Conservation (phyloP, 2,888 invertebrate genomes). For the Choristoneura rosaceana region DNA sequence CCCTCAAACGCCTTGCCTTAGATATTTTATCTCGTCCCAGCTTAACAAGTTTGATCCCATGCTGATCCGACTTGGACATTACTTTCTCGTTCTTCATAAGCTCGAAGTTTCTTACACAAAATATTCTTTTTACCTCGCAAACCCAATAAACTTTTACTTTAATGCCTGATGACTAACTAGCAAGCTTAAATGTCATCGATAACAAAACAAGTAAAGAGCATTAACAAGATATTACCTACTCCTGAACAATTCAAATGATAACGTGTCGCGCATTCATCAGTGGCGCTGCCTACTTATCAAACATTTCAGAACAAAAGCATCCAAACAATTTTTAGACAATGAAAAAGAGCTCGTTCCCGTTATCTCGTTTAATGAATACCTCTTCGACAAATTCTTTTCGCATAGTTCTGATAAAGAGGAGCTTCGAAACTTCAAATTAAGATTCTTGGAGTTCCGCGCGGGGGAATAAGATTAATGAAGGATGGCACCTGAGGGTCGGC, state of each 20-base stretch:
- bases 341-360: constrained; percentile 54
- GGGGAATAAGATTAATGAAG: constrained; percentile 83
- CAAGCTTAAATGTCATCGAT: not conserved
- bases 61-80: constrained; percentile 58
- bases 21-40: constrained; percentile 47
- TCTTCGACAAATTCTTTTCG: constrained; percentile 77
- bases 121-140: constrained; percentile 8
- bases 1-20: constrained; percentile 14
- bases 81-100: constrained; percentile 43
- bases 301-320: constrained; percentile 44
- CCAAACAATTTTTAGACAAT: constrained; percentile 46
- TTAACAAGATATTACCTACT: not conserved
- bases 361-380: constrained; percentile 78
- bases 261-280: not conserved
- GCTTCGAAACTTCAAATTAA: constrained; percentile 85
- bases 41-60: constrained; percentile 60
- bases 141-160: not conserved
- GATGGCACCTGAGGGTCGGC: constrained; percentile 71
- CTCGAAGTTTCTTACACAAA: constrained; percentile 2
- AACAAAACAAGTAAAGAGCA: not conserved
- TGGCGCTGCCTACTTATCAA: constrained; percentile 19
- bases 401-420: constrained; percentile 83
- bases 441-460: constrained; percentile 81
- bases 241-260: constrained; percentile 3
- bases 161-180: not conserved